These are phyloP conservation scores for Neoascia interrupta DNA, from an alignment of 2,888 invertebrate species.

Conservation along the genomic window DNA sequence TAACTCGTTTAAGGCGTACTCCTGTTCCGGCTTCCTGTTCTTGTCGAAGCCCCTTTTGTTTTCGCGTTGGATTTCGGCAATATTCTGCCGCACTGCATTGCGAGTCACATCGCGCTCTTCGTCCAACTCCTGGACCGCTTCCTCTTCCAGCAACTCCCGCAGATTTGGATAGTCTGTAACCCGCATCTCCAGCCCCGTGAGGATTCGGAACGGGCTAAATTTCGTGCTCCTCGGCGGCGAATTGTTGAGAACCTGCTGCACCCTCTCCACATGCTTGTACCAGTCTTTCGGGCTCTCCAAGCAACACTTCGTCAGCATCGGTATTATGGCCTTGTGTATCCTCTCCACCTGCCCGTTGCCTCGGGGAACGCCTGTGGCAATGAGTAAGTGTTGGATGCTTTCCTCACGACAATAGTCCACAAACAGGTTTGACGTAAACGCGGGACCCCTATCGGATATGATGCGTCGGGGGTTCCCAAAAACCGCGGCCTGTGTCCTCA, in stretches of 20 bases:
- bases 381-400: slow-evolving; percentile 70
- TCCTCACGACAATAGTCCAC: slow-evolving; percentile 72
- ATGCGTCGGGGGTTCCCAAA: slow-evolving; percentile 70
- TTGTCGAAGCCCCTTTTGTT: not conserved
- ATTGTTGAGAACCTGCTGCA: not conserved
- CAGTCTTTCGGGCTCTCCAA: too few relatives aligned
- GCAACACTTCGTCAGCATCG: too few relatives aligned
- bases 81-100: not conserved
- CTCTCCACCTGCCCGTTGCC: slow-evolving; percentile 33
- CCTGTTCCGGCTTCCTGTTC: not conserved
- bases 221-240: not conserved
- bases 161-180: not conserved
- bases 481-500: slow-evolving; percentile 34
- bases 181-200: not conserved
- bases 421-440: slow-evolving; percentile 75
- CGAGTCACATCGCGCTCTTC: slow-evolving; percentile 15
- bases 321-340: slow-evolving; percentile 46
- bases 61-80: not conserved
- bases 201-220: not conserved
- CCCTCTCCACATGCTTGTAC: not conserved
- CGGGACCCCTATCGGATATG: slow-evolving; percentile 75
- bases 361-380: slow-evolving; percentile 35
- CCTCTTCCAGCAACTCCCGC: not conserved
- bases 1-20: not conserved
- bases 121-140: not conserved